Base-by-base conservation (phyloP, 1,140 invertebrate species). In the Patella vulgata region DNA sequence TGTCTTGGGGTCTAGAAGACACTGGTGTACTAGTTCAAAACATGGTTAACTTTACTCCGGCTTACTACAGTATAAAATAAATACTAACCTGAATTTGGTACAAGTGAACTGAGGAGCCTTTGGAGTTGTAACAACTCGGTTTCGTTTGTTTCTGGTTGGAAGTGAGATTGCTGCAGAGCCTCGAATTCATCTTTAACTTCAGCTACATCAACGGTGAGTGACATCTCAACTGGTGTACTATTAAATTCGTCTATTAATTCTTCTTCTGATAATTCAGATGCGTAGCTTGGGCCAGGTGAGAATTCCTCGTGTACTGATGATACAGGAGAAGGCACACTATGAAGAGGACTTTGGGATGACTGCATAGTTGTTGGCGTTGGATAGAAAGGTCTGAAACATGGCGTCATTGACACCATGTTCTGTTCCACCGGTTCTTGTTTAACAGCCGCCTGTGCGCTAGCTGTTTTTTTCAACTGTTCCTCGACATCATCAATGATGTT, bases 51-150 rank as follows among this genome's bases (percentile, higher is more conserved):
- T n/a, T n/a, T n/a, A n/a, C n/a, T n/a, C n/a, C n/a, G n/a, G n/a
- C n/a, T n/a, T n/a, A n/a, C n/a, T n/a, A n/a, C n/a, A n/a, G n/a
- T n/a, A n/a, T n/a, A n/a, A n/a, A n/a, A n/a, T n/a, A n/a, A n/a
- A n/a, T n/a, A n/a, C 73, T 60, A 66, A 78, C 75, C 75, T 71
- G 60, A 68, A 65, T 65, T 63, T 52, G 71, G 68, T 54, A 61
- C 69, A 40, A 71, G 65, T 12, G 70, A 69, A 11, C 56, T 60
- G 36, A 78, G 64, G 30, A 78, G 69, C 51, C 71, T 68, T 52
- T 75, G 71, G 47, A 78, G 69, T 68, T 75, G 75, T 70, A 68
- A 70, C 55, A 78, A 65, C 59, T 68, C 74, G 48, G 69, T 66
- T 62, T 71, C 71, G 31, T 59, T 36, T 23, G 57, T 36, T 36